Conservation (phyloP, 1,140 invertebrate genomes). For the Muscidifurax raptorellus region DNA sequence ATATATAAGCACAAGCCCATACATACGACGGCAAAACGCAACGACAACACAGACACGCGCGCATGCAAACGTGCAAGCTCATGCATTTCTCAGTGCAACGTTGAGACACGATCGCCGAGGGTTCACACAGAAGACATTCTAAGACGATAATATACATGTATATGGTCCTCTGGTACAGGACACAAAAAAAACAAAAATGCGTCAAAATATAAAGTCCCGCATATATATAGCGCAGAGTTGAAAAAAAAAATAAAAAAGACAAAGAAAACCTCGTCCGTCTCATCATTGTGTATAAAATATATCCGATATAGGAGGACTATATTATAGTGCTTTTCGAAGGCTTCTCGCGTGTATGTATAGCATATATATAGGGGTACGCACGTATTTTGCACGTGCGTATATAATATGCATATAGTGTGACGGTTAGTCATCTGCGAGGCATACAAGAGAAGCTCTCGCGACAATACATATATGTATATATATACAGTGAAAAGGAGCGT, state of each 20-base stretch:
- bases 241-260: background rate
- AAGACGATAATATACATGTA: background rate
- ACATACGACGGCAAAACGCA: no score
- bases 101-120: background rate
- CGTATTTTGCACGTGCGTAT: no score
- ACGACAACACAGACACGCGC: background rate
- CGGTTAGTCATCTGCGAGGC: background rate
- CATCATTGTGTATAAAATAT: no score
- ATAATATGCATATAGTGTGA: no score
- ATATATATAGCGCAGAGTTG: background rate
- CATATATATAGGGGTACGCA: no score
- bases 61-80: conserved; percentile 9
- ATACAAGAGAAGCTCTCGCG: background rate
- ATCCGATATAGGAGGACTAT: no score
- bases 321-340: no score
- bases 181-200: no score
- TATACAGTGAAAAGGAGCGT: background rate
- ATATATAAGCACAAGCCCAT: no score
- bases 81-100: conserved; percentile 15
- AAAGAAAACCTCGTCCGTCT: no score
- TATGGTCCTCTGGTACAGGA: background rate
- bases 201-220: background rate
- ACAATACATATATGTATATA: background rate
- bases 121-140: background rate
- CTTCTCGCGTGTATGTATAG: no score